phyloP scores from a whole-genome alignment of 2,797 vertebrate genomes.

The Macropus fuliginosus region DNA sequence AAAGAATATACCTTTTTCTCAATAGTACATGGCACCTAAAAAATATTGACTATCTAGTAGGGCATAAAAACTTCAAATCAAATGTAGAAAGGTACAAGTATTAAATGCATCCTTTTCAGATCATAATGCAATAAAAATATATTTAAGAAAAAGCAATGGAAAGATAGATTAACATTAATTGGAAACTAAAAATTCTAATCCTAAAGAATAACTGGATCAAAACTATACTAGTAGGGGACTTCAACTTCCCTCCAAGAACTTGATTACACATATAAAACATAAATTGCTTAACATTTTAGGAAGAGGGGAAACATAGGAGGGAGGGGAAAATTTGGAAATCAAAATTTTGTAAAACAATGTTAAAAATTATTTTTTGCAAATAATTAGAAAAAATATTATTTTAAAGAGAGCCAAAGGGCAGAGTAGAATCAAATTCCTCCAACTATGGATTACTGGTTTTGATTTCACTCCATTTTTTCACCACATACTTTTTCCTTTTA shows the following conservation, averaged over 20 bases:
- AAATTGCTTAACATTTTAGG: neutral
- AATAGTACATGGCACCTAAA: neutral
- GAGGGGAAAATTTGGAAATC: neutral
- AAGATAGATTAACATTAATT: neutral
- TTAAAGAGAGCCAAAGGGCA: neutral
- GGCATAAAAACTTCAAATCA: neutral
- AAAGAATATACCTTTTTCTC: neutral
- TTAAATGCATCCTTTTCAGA: neutral
- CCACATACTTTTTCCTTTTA: neutral
- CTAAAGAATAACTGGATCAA: too few relatives aligned
- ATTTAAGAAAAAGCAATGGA: neutral
- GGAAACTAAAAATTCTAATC: neutral
- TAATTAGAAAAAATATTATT: neutral
- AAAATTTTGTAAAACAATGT: neutral
- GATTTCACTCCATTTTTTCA: neutral
- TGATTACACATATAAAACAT: neutral
- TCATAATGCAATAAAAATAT: neutral
- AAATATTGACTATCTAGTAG: neutral
- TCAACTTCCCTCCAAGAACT: neutral
- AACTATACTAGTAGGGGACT: neutral
- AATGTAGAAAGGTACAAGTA: neutral
- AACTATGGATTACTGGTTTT: neutral
- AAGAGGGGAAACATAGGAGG: neutral
- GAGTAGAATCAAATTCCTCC: neutral
- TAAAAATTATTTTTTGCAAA: neutral